Evolutionary conservation across 2,888 invertebrate species (phyloP).

Genomic region (Disparrhopalites patrizii): DNA sequence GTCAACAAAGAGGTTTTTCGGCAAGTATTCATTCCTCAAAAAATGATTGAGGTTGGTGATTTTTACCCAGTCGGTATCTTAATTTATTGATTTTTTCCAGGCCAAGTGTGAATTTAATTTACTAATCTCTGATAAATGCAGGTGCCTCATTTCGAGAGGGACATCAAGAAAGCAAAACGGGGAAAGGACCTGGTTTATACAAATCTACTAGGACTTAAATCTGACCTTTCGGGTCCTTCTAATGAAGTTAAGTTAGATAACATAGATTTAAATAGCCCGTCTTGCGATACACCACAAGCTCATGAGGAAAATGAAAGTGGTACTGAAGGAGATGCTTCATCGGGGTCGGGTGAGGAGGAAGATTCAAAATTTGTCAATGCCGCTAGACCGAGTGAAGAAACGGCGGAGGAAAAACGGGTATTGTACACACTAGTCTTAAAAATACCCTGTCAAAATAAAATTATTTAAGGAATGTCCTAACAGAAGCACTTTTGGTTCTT

Average conservation of each 20-base stretch:
- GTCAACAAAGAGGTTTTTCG: conserved; percentile 89
- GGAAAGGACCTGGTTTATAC: conserved; percentile 76
- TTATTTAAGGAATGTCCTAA: not conserved
- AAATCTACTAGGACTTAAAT: conserved; percentile 77
- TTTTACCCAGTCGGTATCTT: not conserved
- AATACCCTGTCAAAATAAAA: not conserved
- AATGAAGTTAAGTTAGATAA: conserved; percentile 50
- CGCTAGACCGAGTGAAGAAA: conserved; percentile 53
- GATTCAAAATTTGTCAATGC: conserved; percentile 49
- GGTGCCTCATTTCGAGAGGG: conserved; percentile 80
- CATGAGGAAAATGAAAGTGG: conserved; percentile 35
- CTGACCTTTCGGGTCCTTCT: conserved; percentile 70
- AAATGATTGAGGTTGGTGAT: conserved; percentile 74
- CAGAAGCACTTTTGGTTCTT: conserved; percentile 13
- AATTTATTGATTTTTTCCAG: not conserved
- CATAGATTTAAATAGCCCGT: conserved; percentile 14
- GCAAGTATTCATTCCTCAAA: conserved; percentile 86
- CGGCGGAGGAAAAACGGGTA: conserved; percentile 54
- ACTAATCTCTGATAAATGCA: conserved; percentile 50
- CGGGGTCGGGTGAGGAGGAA: conserved; percentile 49
- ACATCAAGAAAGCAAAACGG: conserved; percentile 73
- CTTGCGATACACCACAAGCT: not conserved
- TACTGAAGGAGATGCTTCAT: conserved; percentile 24
- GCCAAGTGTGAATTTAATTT: not conserved
- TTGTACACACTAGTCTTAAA: conserved; percentile 8